Conservation (phyloP, 2,113 vertebrate genomes). For the Brachyistius frenatus region DNA sequence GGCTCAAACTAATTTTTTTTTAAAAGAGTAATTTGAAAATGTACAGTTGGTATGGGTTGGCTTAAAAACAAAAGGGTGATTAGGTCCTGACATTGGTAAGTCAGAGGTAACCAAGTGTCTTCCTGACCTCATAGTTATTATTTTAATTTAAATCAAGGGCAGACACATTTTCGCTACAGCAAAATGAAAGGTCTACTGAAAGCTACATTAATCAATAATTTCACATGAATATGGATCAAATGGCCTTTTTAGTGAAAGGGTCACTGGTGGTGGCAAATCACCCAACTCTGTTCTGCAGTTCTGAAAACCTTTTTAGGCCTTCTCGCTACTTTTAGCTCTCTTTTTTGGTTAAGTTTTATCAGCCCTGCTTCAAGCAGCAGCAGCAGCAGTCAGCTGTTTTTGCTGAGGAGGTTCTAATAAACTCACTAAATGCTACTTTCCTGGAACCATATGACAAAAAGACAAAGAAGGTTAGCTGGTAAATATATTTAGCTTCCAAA, state of each 20-base stretch:
- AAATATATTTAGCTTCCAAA: slow-evolving; percentile 8
- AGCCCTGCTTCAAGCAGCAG: not conserved
- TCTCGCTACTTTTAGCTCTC: not conserved
- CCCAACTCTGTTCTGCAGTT: not conserved
- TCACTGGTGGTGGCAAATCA: not conserved
- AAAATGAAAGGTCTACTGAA: not conserved
- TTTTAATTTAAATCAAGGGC: too few species aligned
- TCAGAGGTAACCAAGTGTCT: too few species aligned
- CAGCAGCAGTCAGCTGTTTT: slow-evolving; percentile 8
- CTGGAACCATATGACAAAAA: not conserved
- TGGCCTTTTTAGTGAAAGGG: not conserved
- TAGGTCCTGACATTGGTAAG: too few species aligned
- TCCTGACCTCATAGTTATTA: too few species aligned
- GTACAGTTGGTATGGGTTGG: not conserved
- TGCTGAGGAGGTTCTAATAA: not conserved
- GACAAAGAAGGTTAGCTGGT: not conserved
- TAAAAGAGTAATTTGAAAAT: too few species aligned
- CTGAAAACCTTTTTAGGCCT: not conserved
- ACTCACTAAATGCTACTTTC: not conserved
- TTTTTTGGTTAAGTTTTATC: not conserved
- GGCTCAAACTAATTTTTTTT: not conserved
- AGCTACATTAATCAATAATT: not conserved
- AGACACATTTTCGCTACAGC: not conserved
- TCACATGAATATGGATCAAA: not conserved
- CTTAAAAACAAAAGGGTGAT: not conserved